Conservation (phyloP, 92 coral and sea anemone species). For the Heteractis magnifica region DNA sequence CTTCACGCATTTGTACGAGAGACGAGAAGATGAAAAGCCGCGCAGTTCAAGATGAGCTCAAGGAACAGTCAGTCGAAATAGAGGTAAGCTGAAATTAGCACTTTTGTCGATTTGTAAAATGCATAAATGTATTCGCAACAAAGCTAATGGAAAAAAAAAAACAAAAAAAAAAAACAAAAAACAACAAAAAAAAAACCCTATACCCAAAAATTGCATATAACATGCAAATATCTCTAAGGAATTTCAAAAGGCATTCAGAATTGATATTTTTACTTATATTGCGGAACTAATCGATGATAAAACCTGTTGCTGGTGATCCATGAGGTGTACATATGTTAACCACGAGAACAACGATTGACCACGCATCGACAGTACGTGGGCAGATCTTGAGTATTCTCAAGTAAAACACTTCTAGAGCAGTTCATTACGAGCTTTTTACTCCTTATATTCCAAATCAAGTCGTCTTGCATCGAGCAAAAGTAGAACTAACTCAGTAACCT, state of each 20-base stretch:
- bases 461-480: background rate
- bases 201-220: background rate
- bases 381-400: background rate
- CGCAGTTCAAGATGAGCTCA: background rate
- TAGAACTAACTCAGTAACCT: background rate
- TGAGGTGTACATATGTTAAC: background rate
- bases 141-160: background rate
- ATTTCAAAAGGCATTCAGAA: background rate
- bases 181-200: background rate
- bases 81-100: constrained; percentile 2
- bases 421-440: background rate
- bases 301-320: background rate
- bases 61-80: constrained; percentile 22
- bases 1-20: background rate
- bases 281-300: background rate
- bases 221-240: background rate
- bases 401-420: background rate
- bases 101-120: background rate
- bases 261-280: background rate
- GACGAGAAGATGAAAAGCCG: constrained; percentile 12
- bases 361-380: constrained; percentile 13
- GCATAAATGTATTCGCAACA: no score
- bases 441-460: background rate
- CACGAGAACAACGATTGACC: constrained; percentile 1
- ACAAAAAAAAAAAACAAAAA: background rate